Evolutionary conservation across 2,797 vertebrate species (phyloP), one percentile per base, ranked within the genome.

Genomic region (Danio aesculapii): DNA sequence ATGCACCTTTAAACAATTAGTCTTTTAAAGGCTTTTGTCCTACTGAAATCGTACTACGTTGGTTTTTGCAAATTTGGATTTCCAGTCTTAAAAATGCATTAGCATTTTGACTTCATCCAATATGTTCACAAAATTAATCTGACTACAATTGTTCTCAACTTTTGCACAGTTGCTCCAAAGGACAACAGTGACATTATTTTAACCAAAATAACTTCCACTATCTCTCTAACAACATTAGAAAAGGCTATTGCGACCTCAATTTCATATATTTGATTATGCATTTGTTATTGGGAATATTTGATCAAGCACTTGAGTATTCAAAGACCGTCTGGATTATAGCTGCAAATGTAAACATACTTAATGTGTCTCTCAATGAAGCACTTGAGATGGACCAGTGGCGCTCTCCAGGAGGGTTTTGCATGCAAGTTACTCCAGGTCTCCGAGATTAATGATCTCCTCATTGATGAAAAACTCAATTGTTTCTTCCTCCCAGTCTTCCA

Each of bases 401-500:
- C 21, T 50, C 47, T 75, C 14, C 46, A 50, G 8, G 2, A 13
- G 49, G 7, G 12, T 12, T 52, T 66, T 75, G 11, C 4, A 6
- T 17, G 21, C 17, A 53, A n/a, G 6, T 52, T 55, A 76, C 17
- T 76, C 30, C 94, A 97, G 95, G 92, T 94, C 96, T 89, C 95
- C 96, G 64, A 99, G 91, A 80, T 96, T 95, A 95, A 99, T 96
- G 91, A 98, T 96, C 96, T 99, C 98, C 95, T 99, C 98, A 87
- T 96, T 99, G 95, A 99, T 97, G 93, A 99, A 99, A 94, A 99
- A 99, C 90, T 99, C 98, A 84, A 99, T 97, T 81, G 97, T 99
- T 90, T 99, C 98, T 88, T 99, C 98, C 88, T 99, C 98, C 97
- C 97, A 99, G 92, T 99, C 98, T 0, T 99, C 98, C 0, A 99